Percentiles rank a stretch among this genome's conserved stretches.
These are phyloP conservation scores for Drosophila mulleri DNA, from an alignment of 2,888 invertebrate species.

Conservation along the genomic window DNA sequence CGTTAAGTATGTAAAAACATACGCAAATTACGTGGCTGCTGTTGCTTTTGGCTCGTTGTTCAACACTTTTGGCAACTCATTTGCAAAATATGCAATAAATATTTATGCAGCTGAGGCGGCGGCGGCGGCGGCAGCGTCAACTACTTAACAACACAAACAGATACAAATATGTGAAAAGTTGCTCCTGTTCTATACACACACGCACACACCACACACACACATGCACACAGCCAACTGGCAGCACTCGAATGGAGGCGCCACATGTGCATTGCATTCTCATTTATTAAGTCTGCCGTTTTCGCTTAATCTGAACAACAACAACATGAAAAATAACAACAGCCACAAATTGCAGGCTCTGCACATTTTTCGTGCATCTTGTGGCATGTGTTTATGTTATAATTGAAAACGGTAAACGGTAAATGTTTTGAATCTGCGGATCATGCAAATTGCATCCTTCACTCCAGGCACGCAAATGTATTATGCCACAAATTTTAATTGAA, in stretches of 20 bases:
- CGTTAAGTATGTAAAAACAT: constrained; percentile 49
- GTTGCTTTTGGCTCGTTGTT: constrained; percentile 23
- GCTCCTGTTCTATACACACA: constrained; percentile 32
- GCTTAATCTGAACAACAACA: constrained; percentile 65
- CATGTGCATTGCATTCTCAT: constrained; percentile 67
- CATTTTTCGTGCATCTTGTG: constrained; percentile 29
- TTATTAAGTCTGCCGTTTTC: constrained; percentile 66
- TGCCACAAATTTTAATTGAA: constrained; percentile 48
- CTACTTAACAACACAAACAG: constrained; percentile 79
- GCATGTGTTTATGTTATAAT: constrained; percentile 64
- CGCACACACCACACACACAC: constrained; percentile 12
- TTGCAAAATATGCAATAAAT: constrained; percentile 75
- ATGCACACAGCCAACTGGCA: constrained; percentile 1
- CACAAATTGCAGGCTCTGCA: constrained; percentile 25
- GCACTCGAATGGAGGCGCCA: constrained; percentile 54
- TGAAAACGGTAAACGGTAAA: constrained; percentile 56
- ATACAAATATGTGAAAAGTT: constrained; percentile 78
- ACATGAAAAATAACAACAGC: constrained; percentile 9
- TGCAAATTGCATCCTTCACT: constrained; percentile 50
- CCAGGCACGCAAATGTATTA: constrained; percentile 23
- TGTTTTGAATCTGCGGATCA: constrained; percentile 46
- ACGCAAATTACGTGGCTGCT: constrained; percentile 18
- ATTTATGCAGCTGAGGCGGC: constrained; percentile 72
- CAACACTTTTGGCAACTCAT: constrained; percentile 65
- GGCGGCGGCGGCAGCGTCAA: constrained; percentile 48